phyloP scores from a whole-genome alignment of 2,888 invertebrate species.

The Tipula lateralis region DNA sequence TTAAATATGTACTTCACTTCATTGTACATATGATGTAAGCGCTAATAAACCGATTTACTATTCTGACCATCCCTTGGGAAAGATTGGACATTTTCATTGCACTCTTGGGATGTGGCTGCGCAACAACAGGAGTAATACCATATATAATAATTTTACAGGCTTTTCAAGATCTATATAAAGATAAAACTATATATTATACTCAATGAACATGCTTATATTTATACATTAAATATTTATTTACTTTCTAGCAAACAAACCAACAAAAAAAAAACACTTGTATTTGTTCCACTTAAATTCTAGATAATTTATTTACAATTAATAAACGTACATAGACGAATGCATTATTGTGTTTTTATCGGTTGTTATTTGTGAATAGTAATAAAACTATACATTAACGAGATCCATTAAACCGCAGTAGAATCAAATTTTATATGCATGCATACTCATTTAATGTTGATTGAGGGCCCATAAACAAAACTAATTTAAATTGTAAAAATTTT shows the following conservation, averaged over 20 bases:
- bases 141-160: not conserved
- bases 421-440: not conserved
- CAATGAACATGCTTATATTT: not conserved
- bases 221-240: not conserved
- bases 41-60: not conserved
- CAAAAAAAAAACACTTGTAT: conserved; percentile 24
- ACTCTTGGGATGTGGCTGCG: not conserved
- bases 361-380: not conserved
- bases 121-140: not conserved
- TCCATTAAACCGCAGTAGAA: not conserved
- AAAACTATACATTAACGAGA: not conserved
- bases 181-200: not conserved
- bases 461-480: not conserved
- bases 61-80: not conserved
- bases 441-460: not conserved
- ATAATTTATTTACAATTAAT: conserved; percentile 11
- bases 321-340: not conserved
- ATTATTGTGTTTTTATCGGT: not conserved
- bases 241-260: not conserved
- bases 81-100: not conserved
- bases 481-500: not conserved
- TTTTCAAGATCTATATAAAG: not conserved
- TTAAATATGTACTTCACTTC: too few relatives aligned
- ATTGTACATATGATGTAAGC: too few relatives aligned
- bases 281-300: not conserved